Percentiles rank a stretch among this genome's conserved stretches.
Conservation (phyloP, 2,888 invertebrate species). For the Notodonta ziczac region DNA sequence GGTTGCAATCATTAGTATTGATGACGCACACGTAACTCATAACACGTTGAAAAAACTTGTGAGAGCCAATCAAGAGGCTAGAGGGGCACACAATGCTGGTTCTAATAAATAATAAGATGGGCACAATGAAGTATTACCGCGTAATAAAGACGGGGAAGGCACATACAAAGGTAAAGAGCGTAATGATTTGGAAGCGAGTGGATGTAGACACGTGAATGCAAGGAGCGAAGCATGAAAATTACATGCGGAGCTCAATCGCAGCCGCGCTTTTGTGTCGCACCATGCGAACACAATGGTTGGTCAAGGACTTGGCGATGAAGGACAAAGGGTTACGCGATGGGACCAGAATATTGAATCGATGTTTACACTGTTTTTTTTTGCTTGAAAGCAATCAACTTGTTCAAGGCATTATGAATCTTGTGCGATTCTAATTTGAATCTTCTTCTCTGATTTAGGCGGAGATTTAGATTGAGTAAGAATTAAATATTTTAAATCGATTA, state of each 20-base stretch:
- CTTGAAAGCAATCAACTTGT: neutral
- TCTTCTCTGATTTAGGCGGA: neutral
- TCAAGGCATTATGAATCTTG: neutral
- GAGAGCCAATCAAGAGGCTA: conserved; percentile 75
- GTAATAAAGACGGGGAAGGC: conserved; percentile 67
- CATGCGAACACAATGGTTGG: conserved; percentile 69
- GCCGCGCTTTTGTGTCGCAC: conserved; percentile 74
- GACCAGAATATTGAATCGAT: conserved; percentile 44
- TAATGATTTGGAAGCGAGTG: conserved; percentile 83
- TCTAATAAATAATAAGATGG: conserved; percentile 65
- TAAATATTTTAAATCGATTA: no score
- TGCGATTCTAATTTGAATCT: neutral
- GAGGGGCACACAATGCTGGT: conserved; percentile 54
- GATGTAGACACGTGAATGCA: conserved; percentile 75
- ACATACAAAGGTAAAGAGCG: conserved; percentile 75
- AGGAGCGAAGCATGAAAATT: conserved; percentile 80
- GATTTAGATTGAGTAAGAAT: no score
- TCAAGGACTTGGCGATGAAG: conserved; percentile 78
- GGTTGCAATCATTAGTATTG: conserved; percentile 82
- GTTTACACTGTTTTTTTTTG: conserved; percentile 21
- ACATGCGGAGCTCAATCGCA: conserved; percentile 76
- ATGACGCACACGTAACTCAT: conserved; percentile 81
- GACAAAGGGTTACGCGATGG: conserved; percentile 70
- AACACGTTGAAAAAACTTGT: conserved; percentile 69
- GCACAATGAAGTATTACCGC: conserved; percentile 65